These are phyloP conservation scores for Garra rufa DNA, from an alignment of 2,113 vertebrate species.

Conservation along the genomic window DNA sequence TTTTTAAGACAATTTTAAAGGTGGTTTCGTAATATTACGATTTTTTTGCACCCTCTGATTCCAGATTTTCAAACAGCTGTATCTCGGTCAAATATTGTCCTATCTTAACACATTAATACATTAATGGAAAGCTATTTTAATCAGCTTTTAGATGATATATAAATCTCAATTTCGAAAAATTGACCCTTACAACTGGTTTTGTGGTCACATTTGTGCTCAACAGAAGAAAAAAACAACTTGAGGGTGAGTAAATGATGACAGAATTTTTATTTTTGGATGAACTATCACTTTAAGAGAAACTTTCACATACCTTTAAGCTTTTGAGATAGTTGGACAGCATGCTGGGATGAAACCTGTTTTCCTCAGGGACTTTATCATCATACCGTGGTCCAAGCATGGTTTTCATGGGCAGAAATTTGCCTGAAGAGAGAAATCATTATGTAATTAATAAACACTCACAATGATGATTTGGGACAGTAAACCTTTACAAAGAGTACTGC, in stretches of 20 bases:
- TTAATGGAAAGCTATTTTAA: too few species aligned
- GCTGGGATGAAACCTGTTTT: constrained; percentile 92
- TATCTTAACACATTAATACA: too few species aligned
- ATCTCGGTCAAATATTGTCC: too few species aligned
- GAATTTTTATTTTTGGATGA: neutral
- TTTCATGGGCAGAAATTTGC: constrained; percentile 97
- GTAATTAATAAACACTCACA: neutral
- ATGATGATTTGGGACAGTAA: neutral
- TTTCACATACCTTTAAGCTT: constrained; percentile 88
- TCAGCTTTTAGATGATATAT: too few species aligned
- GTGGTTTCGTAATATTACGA: too few species aligned
- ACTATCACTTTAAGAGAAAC: neutral
- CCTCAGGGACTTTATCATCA: constrained; percentile 93
- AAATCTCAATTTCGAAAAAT: too few species aligned
- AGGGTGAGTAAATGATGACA: neutral
- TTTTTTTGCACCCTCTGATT: too few species aligned
- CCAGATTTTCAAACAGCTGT: too few species aligned
- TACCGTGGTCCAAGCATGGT: constrained; percentile 96
- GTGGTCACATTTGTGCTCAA: too few species aligned
- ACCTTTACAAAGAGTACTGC: neutral
- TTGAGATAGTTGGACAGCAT: constrained; percentile 97
- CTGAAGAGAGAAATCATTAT: constrained; percentile 66
- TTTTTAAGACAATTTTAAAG: too few species aligned
- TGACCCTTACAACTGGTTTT: too few species aligned
- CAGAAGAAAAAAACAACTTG: neutral